phyloP scores from a whole-genome alignment of 2,888 invertebrate genomes.

The Falcaria lacertinaria region DNA sequence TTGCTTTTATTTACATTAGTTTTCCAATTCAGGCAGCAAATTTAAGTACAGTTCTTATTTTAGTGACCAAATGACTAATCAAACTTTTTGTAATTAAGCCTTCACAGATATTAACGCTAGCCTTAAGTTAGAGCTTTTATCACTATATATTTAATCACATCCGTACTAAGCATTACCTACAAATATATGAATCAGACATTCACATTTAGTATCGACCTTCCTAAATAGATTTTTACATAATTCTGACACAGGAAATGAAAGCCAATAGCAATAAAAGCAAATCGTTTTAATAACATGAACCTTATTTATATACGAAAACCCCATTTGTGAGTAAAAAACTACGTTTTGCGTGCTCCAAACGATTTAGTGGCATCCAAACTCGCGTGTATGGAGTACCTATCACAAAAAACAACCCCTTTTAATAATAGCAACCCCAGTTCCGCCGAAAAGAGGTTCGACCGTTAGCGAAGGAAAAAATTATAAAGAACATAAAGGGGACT shows the following conservation, averaged over 20 bases:
- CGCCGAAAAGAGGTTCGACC: conserved; percentile 69
- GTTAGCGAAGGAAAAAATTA: conserved; percentile 71
- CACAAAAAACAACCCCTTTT: conserved; percentile 65
- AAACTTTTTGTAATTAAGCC: too few species aligned
- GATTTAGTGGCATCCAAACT: conserved; percentile 56
- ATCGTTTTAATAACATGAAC: not conserved
- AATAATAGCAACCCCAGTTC: conserved; percentile 63
- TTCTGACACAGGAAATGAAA: not conserved
- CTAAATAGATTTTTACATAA: not conserved
- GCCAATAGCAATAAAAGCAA: not conserved
- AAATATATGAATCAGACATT: too few species aligned
- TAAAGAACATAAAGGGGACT: conserved; percentile 58
- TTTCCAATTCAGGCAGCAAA: too few species aligned
- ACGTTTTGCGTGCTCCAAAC: conserved; percentile 59
- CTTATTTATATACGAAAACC: conserved; percentile 6
- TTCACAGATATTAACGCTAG: too few species aligned
- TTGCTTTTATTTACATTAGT: too few species aligned
- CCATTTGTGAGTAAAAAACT: conserved; percentile 24
- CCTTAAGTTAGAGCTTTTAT: too few species aligned
- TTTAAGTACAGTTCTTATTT: too few species aligned
- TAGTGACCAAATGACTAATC: too few species aligned
- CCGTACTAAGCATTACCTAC: too few species aligned
- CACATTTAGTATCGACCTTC: too few species aligned
- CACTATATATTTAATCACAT: too few species aligned
- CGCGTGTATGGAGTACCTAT: conserved; percentile 62